Evolutionary conservation across 2,113 vertebrate genomes (phyloP).

Genomic region (Cercocebus atys): DNA sequence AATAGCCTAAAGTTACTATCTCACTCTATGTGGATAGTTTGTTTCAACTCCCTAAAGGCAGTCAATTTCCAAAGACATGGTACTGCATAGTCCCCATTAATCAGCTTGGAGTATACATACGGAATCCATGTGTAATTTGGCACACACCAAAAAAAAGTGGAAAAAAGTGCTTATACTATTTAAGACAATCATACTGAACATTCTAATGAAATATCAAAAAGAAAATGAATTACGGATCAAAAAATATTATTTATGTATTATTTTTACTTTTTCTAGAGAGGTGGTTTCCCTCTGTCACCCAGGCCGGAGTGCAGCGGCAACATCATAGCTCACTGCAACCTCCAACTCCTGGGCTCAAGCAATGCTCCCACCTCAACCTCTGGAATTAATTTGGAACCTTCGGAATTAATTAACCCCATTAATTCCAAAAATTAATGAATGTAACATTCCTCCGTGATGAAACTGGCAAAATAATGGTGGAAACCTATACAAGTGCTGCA

Average conservation of each 20-base stretch:
- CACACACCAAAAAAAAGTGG: neutral
- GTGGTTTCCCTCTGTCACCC: neutral
- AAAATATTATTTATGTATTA: neutral
- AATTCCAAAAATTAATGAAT: neutral
- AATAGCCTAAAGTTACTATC: neutral
- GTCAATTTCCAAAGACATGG: conserved; percentile 9
- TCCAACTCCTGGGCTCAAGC: neutral
- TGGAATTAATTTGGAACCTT: no score
- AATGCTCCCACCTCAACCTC: neutral
- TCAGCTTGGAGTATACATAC: neutral
- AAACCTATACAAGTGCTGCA: neutral
- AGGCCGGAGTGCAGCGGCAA: neutral
- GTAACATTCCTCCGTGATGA: neutral
- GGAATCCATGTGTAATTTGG: neutral
- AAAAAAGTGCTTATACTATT: neutral
- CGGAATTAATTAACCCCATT: no score
- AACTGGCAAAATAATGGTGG: neutral
- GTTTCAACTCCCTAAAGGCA: conserved; percentile 32
- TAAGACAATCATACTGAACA: neutral
- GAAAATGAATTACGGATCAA: neutral
- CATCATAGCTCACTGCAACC: neutral
- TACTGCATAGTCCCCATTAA: neutral
- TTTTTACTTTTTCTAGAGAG: neutral
- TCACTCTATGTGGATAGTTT: neutral
- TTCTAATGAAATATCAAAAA: conserved; percentile 38